Evolutionary conservation across 2,113 vertebrate species (phyloP).

Genomic region (Oreochromis spilurus): DNA sequence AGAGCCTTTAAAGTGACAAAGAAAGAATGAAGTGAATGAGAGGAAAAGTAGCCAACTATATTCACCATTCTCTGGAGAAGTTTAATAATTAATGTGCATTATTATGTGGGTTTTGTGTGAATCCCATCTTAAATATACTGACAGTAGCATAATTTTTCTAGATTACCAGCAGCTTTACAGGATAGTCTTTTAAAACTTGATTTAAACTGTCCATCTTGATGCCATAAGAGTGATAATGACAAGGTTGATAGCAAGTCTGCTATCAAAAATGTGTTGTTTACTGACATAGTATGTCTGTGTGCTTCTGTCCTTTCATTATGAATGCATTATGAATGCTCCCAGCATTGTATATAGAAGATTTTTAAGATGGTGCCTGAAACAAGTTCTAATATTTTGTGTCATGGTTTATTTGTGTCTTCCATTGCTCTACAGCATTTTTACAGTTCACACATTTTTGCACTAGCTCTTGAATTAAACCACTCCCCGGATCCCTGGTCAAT

Average conservation of each 20-base stretch:
- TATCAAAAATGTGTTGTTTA: not conserved
- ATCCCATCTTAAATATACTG: not conserved
- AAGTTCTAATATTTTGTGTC: not conserved
- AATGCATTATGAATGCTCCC: not conserved
- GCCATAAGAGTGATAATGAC: not conserved
- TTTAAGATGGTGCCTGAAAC: not conserved
- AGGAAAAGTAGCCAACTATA: not conserved
- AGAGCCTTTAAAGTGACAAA: not conserved
- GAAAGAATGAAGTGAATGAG: not conserved
- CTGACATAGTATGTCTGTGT: not conserved
- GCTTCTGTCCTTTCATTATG: not conserved
- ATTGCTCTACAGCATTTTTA: not conserved
- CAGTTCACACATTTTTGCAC: constrained; percentile 31
- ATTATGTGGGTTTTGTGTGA: not conserved
- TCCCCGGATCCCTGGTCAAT: not conserved
- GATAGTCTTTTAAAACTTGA: not conserved
- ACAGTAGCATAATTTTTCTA: not conserved
- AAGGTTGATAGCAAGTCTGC: not conserved
- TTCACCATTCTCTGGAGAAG: not conserved
- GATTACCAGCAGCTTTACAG: not conserved
- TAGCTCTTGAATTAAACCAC: constrained; percentile 45
- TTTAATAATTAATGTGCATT: not conserved
- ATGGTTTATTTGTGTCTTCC: not conserved
- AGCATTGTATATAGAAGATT: not conserved
- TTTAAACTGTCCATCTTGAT: not conserved